Evolutionary conservation across 2,888 invertebrate species (phyloP), one percentile per base, ranked within the genome.

Genomic region (Stenchaetothrips biformis): DNA sequence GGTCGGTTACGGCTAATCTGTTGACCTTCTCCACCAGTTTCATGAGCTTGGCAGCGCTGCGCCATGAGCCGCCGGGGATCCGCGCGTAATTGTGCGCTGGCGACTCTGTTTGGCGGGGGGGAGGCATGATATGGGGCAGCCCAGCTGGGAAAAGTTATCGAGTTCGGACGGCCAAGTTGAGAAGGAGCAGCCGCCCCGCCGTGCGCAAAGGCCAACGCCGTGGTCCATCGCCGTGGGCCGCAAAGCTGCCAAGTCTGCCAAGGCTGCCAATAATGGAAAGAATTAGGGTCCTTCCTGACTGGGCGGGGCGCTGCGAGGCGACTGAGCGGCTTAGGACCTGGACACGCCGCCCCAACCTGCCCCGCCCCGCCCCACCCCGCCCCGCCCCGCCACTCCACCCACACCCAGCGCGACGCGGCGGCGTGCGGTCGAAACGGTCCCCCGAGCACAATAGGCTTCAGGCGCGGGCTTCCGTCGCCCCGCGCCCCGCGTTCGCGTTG

Each of bases 361-460:
- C 53, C 7, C 53, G 2, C 3, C 53, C 53, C 13, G 13, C 53
- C 53, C 53, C 13, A 4, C 13, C 0, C 0, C 53, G 53, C 53
- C 67, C 67, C 21, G 62, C n/a, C 62, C 62, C 62, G 62, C 18
- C 49, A 49, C 11, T 18, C 62, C 62, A n/a, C n/a, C n/a, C 37
- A 37, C 37, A 37, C 37, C 37, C 37, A 2, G 37, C 37, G 37
- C 37, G 37, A 37, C 37, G 37, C 1, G 2, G 53, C 16, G 53
- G 13, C 13, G 2, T 53, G 67, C n/a, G 67, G 53, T 53, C 53
- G 53, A 53, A 74, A 21, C 25, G 67, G 67, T 21, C 67, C 67
- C 67, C 25, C 21, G 67, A 21, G 67, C 67, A 74, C 67, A 74
- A 74, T 74, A 74, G 67, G 21, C 67, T 74, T 67, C 67, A n/a